Conservation (phyloP, 2,888 invertebrate genomes). For the Spatulosminthurus flaviceps region DNA sequence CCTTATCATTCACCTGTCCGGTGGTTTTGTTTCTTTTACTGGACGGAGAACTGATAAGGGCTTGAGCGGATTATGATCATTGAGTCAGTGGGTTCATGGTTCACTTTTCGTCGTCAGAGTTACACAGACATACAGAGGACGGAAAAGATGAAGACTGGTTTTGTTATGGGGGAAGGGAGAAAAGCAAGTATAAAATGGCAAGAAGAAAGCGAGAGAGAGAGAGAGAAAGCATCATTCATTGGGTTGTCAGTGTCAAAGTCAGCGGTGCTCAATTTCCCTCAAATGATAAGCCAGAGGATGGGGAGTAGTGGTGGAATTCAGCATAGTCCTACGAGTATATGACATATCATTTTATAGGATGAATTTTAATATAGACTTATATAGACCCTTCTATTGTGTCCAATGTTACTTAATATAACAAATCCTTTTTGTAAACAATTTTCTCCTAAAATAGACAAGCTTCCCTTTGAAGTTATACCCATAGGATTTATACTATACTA, state of each 20-base stretch:
- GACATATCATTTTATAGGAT: no score
- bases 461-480: no score
- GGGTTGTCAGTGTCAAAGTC: slow-evolving; percentile 40
- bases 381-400: no score
- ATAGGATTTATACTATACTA: no score
- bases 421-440: no score
- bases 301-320: no score
- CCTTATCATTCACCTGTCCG: slow-evolving; percentile 97
- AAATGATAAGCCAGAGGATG: slow-evolving; percentile 24
- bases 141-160: background rate
- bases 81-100: slow-evolving; percentile 57
- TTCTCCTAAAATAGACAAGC: no score
- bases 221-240: slow-evolving; percentile 38
- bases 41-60: slow-evolving; percentile 99
- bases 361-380: no score
- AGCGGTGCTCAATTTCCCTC: slow-evolving; percentile 34
- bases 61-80: slow-evolving; percentile 75
- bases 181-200: background rate
- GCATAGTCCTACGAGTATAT: no score
- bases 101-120: background rate
- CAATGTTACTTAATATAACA: no score
- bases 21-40: slow-evolving; percentile 80
- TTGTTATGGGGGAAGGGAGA: background rate
- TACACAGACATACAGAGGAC: background rate
- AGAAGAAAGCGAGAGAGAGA: background rate